Conservation (phyloP, 2,888 invertebrate species). For the Resseliella maxima region DNA sequence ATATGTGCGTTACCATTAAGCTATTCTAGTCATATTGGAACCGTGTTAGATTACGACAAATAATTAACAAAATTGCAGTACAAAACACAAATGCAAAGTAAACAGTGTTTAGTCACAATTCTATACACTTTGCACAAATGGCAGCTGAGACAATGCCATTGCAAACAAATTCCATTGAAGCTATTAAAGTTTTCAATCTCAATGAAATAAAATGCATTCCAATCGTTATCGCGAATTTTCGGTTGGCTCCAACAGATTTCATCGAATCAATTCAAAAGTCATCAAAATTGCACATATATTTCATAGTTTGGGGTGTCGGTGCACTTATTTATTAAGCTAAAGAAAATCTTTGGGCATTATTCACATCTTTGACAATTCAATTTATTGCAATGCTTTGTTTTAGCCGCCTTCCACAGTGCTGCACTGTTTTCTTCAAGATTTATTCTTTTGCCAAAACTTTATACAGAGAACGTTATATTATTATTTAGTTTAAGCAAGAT, state of each 20-base stretch:
- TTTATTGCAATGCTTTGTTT: neutral
- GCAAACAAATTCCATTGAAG: neutral
- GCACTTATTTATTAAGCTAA: neutral
- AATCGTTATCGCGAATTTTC: neutral
- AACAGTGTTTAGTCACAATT: constrained; percentile 3
- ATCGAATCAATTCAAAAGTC: neutral
- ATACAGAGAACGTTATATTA: neutral
- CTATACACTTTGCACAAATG: neutral
- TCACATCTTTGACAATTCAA: constrained; percentile 19
- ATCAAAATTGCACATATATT: neutral
- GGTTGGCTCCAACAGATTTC: neutral
- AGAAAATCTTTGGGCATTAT: neutral
- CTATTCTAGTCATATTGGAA: neutral
- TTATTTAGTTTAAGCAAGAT: neutral
- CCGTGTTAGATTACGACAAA: neutral
- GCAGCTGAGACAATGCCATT: neutral
- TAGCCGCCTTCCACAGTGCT: neutral
- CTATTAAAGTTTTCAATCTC: neutral
- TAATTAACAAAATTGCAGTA: constrained; percentile 14
- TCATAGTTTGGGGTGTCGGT: neutral
- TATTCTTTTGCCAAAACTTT: neutral
- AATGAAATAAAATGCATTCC: neutral
- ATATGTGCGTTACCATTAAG: constrained; percentile 1
- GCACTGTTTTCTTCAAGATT: neutral
- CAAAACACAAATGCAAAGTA: constrained; percentile 38